Conservation (phyloP, 1,140 invertebrate species). For the Sesamia nonagrioides region DNA sequence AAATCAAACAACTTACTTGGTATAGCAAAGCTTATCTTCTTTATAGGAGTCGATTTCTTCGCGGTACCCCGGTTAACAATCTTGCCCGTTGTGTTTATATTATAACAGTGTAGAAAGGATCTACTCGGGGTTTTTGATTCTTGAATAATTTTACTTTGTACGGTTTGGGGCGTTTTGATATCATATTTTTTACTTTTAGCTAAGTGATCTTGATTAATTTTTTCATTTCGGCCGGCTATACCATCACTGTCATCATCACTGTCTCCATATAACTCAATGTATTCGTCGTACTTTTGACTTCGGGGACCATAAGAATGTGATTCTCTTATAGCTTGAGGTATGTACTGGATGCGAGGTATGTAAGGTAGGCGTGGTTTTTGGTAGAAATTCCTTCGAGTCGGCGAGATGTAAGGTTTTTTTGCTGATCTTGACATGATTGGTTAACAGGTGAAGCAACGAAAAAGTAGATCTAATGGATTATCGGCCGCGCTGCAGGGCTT, state of each 20-base stretch:
- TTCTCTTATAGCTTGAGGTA: background rate
- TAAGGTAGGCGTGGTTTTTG: background rate
- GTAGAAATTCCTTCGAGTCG: background rate
- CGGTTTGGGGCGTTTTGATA: no score
- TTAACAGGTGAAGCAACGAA: background rate
- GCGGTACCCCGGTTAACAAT: background rate
- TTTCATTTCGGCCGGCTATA: background rate
- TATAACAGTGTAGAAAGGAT: background rate
- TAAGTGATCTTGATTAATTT: background rate
- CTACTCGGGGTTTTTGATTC: background rate
- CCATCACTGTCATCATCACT: background rate
- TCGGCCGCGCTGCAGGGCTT: background rate
- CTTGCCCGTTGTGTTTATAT: background rate
- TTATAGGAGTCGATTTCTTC: slow-evolving; percentile 20
- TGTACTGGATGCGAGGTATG: background rate
- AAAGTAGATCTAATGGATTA: background rate
- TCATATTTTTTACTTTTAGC: background rate
- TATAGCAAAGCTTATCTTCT: slow-evolving; percentile 9
- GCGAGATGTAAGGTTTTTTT: background rate
- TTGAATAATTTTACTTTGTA: background rate
- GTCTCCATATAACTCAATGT: background rate
- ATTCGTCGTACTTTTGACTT: background rate
- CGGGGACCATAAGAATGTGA: background rate
- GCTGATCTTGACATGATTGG: background rate
- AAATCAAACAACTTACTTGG: background rate